Percentiles rank a stretch among this genome's conserved stretches.
These are phyloP conservation scores for Nemurella pictetii DNA, from an alignment of 2,888 invertebrate genomes.

Conservation along the genomic window DNA sequence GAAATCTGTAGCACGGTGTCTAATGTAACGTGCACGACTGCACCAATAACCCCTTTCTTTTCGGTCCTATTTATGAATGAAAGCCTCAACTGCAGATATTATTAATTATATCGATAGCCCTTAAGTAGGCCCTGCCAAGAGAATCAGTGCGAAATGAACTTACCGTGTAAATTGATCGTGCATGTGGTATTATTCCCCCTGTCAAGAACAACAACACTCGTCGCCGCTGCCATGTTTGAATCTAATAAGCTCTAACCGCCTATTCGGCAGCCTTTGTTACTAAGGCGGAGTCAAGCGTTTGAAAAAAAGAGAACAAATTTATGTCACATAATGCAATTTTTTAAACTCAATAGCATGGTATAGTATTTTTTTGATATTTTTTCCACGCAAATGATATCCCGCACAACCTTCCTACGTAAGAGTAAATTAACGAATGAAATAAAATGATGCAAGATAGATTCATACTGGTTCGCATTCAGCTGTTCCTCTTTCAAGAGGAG, in stretches of 20 bases:
- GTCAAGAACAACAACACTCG: slow-evolving; percentile 93
- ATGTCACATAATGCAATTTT: neutral
- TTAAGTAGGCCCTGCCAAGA: neutral
- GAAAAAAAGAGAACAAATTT: neutral
- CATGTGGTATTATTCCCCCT: slow-evolving; percentile 96
- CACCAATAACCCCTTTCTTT: slow-evolving; percentile 4
- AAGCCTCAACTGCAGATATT: neutral
- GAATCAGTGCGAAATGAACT: slow-evolving; percentile 50
- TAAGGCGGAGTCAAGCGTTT: neutral
- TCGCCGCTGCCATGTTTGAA: slow-evolving; percentile 64
- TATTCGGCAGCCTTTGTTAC: slow-evolving; percentile 41
- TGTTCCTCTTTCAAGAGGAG: slow-evolving; percentile 30
- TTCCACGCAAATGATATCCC: neutral
- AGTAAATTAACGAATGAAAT: neutral
- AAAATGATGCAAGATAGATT: neutral
- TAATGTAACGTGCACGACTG: slow-evolving; percentile 40
- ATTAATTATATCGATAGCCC: neutral
- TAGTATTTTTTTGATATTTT: neutral
- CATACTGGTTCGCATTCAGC: neutral
- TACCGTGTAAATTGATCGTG: slow-evolving; percentile 95
- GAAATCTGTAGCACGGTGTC: slow-evolving; percentile 39
- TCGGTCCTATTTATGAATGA: neutral
- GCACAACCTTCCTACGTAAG: neutral
- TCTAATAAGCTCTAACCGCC: slow-evolving; percentile 44
- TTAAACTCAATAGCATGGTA: neutral